Evolutionary conservation across 1,140 invertebrate species (phyloP).

Genomic region (Psix sp.): DNA sequence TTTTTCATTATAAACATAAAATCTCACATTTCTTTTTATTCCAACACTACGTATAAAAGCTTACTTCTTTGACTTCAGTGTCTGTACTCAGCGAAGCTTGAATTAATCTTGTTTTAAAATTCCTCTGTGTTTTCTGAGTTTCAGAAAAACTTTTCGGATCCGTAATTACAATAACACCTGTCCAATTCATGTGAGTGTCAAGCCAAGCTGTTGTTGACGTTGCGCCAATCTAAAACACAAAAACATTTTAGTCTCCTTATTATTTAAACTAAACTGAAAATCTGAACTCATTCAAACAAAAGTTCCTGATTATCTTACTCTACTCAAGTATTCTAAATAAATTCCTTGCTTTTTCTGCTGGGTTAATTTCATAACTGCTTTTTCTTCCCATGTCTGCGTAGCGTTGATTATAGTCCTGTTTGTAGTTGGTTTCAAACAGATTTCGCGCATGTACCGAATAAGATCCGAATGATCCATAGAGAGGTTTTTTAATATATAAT

Average conservation of each 20-base stretch:
- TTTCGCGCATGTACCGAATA: slow-evolving; percentile 83
- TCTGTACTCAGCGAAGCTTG: slow-evolving; percentile 86
- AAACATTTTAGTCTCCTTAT: not conserved
- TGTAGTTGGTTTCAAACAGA: slow-evolving; percentile 78
- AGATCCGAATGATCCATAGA: slow-evolving; percentile 84
- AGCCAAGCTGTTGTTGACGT: slow-evolving; percentile 82
- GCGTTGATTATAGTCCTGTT: slow-evolving; percentile 69
- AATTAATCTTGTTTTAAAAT: slow-evolving; percentile 79
- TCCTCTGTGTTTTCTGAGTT: slow-evolving; percentile 72
- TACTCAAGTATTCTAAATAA: slow-evolving; percentile 78
- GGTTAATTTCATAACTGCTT: slow-evolving; percentile 71
- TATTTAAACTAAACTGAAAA: too few relatives aligned
- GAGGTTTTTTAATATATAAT: slow-evolving; percentile 83
- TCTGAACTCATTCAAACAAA: too few relatives aligned
- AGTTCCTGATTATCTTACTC: slow-evolving; percentile 61
- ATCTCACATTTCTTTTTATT: not conserved
- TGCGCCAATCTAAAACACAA: slow-evolving; percentile 74
- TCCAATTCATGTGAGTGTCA: slow-evolving; percentile 84
- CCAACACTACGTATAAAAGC: not conserved
- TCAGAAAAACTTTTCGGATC: slow-evolving; percentile 84
- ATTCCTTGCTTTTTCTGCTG: slow-evolving; percentile 76
- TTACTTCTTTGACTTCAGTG: slow-evolving; percentile 84
- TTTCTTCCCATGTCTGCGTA: slow-evolving; percentile 75
- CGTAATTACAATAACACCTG: slow-evolving; percentile 85
- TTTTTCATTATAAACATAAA: not conserved